Evolutionary conservation across 2,113 vertebrate genomes (phyloP).

Genomic region (Oryctolagus cuniculus): mOryCun1.1 NC_091432.1:116376501-116377000

Average conservation of each 20-base stretch:
- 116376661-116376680: not conserved
- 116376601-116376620: fast-evolving
- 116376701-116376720: not conserved
- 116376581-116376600: not conserved
- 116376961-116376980: not conserved
- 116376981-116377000: not conserved
- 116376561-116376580: not conserved
- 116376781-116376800: not conserved
- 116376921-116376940: not conserved
- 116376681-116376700: not conserved
- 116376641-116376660: no score
- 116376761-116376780: not conserved
- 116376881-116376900: not conserved
- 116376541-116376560: not conserved
- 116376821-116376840: no score
- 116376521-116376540: not conserved
- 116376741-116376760: not conserved
- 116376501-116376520: not conserved
- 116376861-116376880: not conserved
- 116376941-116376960: not conserved
- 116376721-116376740: not conserved
- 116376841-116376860: not conserved
- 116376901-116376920: not conserved
- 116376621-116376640: not conserved
- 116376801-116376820: not conserved